Conservation (phyloP, 2,113 vertebrate genomes). For the Cyanistes caeruleus region DNA sequence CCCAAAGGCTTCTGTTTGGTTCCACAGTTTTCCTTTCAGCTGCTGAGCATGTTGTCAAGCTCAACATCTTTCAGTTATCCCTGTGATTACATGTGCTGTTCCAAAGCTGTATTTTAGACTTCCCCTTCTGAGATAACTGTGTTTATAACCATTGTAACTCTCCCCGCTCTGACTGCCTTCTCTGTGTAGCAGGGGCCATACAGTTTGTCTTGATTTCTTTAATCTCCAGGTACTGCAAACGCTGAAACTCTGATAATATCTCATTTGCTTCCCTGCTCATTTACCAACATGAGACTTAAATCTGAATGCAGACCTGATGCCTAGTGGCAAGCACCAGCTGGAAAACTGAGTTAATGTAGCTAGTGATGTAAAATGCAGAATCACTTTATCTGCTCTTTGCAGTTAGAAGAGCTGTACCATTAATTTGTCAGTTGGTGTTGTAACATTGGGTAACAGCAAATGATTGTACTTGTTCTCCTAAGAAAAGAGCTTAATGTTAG, state of each 20-base stretch:
- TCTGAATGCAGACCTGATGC: background rate
- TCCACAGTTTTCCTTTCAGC: background rate
- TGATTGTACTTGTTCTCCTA: background rate
- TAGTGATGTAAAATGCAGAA: background rate
- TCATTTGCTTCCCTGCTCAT: background rate
- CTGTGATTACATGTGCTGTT: background rate
- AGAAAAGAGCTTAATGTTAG: background rate
- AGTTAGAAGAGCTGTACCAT: background rate
- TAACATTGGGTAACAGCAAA: background rate
- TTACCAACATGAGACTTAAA: background rate
- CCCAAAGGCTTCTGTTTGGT: background rate
- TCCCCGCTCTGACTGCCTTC: background rate
- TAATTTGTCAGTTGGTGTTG: conserved; percentile 1
- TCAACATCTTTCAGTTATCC: background rate
- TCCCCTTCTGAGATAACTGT: background rate
- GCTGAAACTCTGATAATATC: background rate
- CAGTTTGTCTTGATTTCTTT: background rate
- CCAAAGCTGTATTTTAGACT: background rate
- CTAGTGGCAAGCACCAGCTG: background rate
- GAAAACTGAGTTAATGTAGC: background rate
- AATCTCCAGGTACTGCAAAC: background rate
- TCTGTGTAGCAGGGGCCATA: background rate
- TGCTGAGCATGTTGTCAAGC: background rate
- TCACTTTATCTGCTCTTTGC: conserved; percentile 3
- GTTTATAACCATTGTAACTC: background rate